Evolutionary conservation across 2,113 vertebrate genomes (phyloP).

Genomic region (Corydoras maculifer): DNA sequence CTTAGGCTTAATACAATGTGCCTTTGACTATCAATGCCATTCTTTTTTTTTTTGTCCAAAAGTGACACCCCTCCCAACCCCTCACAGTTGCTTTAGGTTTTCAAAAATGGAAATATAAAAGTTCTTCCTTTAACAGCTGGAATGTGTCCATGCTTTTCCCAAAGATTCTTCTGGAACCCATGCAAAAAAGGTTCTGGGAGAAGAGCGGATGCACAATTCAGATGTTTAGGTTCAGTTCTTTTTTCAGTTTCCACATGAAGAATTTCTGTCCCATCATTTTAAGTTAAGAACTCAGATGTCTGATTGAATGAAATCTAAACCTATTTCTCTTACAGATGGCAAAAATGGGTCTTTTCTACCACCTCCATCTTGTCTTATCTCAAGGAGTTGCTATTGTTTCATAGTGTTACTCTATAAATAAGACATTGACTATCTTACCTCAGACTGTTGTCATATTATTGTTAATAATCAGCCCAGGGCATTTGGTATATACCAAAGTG

Average conservation of each 20-base stretch:
- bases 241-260: constrained; percentile 26
- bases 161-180: constrained; percentile 35
- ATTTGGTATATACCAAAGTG: constrained; percentile 99
- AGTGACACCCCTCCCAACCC: constrained; percentile 51
- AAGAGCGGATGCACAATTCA: constrained; percentile 23
- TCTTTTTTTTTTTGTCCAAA: constrained; percentile 49
- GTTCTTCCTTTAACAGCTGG: constrained; percentile 26
- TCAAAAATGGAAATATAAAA: constrained; percentile 49
- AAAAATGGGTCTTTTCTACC: constrained; percentile 57
- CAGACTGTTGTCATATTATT: constrained; percentile 69
- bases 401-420: constrained; percentile 58
- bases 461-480: constrained; percentile 81
- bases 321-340: constrained; percentile 62
- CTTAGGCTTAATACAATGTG: constrained; percentile 82
- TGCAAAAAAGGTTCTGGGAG: constrained; percentile 22
- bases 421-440: constrained; percentile 67
- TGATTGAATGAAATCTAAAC: constrained; percentile 22
- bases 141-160: constrained; percentile 39
- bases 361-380: constrained; percentile 62
- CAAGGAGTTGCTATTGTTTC: constrained; percentile 61
- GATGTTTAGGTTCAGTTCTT: constrained; percentile 8
- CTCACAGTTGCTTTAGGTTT: constrained; percentile 47
- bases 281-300: constrained; percentile 31
- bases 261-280: constrained; percentile 19
- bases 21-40: constrained; percentile 81